phyloP scores from a whole-genome alignment of 92 coral and sea anemone genomes.

The Scolanthus callimorphus region DNA sequence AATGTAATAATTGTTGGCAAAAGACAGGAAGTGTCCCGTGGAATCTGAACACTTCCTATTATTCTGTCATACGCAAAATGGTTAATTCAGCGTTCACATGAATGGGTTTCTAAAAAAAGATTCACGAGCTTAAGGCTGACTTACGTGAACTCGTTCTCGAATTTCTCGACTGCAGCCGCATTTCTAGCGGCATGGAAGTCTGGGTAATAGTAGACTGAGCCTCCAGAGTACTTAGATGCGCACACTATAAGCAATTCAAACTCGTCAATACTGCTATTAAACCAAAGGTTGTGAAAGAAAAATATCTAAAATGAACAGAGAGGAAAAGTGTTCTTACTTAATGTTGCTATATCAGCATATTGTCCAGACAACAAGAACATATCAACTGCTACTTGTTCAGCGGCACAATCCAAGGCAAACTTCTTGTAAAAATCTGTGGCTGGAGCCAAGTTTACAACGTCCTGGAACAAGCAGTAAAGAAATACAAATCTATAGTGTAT shows the following conservation, averaged over 20 bases:
- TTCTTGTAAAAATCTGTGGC: slow-evolving; percentile 99
- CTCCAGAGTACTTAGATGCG: slow-evolving; percentile 99
- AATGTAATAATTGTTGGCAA: too few species aligned
- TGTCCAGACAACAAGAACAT: slow-evolving; percentile 83
- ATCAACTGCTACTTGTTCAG: slow-evolving; percentile 97
- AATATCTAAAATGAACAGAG: too few species aligned
- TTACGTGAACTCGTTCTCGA: slow-evolving; percentile 90
- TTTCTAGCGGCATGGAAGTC: slow-evolving; percentile 82
- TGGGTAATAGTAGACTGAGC: slow-evolving; percentile 83
- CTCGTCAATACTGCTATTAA: too few species aligned
- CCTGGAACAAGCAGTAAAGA: too few species aligned
- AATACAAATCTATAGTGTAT: too few species aligned
- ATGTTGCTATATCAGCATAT: slow-evolving; percentile 79
- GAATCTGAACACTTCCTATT: too few species aligned
- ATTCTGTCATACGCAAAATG: too few species aligned
- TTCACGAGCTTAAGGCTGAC: too few species aligned
- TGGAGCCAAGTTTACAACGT: slow-evolving; percentile 85
- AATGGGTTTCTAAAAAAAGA: too few species aligned
- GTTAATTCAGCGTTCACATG: too few species aligned
- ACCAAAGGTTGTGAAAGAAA: too few species aligned
- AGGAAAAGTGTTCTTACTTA: slow-evolving; percentile 68
- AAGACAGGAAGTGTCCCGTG: too few species aligned
- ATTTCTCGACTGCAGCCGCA: slow-evolving; percentile 78
- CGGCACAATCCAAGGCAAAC: slow-evolving; percentile 98
- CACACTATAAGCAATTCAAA: slow-evolving; percentile 97